Base-by-base conservation (phyloP, 2,797 vertebrate genomes). In the Parotocinclus haroldoi region DNA sequence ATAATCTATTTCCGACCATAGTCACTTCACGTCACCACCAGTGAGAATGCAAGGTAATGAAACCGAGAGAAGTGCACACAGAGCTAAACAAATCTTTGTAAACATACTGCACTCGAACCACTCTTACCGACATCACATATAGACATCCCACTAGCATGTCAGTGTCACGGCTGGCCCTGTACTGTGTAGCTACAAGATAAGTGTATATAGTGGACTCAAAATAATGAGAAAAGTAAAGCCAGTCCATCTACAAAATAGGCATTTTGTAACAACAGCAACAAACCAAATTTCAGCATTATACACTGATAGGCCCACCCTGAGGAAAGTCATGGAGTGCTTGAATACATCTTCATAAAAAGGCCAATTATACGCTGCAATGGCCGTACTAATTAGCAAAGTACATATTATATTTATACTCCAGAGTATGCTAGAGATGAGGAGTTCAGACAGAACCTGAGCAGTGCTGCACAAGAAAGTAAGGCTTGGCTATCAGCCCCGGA, bases 281-380 rank as follows among this genome's bases (percentile, higher is more conserved):
- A 46, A 13, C 11, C 6, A 12, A 16, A 4, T 16, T n/a, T 13
- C 18, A 44, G 38, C 1, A 2, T 7, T 10, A 3, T 42, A 52
- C 18, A 27, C 19, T 2, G 18, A 9, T 27, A 36, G 17, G 13
- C 5, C 52, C 8, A 13, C 10, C 7, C 42, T 38, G 7, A 46
- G 18, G 37, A 56, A 4, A 49, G 36, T 13, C 19, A 49, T 39
- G 27, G 53, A 19, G 56, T 9, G 11, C 27, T 11, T 19, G 44
- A 44, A 48, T 57, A 56, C 44, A 48, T 38, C 51, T 27, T 45
- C 16, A 57, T 44, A 80, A 84, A 83, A 80, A 81, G 82, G 85
- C 76, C 76, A 89, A 92, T 93, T 91, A 90, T 81, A 90, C 79
- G 78, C 80, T 83, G 82, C 76, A 79, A 78, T 84, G 86, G 84